Evolutionary conservation across 2,797 vertebrate species (phyloP), one percentile per base, ranked within the genome.

Genomic region (Sebastes vulpes): DNA sequence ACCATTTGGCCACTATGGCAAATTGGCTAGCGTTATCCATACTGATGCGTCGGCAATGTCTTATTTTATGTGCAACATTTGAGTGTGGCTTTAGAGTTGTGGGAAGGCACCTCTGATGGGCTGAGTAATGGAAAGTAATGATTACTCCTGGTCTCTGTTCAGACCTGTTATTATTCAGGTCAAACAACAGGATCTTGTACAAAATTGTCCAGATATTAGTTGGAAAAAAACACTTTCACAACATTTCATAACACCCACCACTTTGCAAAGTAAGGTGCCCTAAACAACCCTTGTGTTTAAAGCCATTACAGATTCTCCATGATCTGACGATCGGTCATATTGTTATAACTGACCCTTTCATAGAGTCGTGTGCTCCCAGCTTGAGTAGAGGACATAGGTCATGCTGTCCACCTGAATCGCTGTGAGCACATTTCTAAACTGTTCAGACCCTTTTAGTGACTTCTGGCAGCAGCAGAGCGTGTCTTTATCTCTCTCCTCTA

Each of bases 281-380:
- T 11, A 5, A 57, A 38, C 32, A 5, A 25, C 4, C 32, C 52
- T 72, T 72, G 16, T 65, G 75, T 75, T 83, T 25, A 16, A 80
- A 35, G 23, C 60, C 35, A 58, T 75, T 35, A 60, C 28, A 74
- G 46, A 54, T 11, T 53, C n/a, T 56, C 35, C 28, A 54, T 3
- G 0, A 58, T 28, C 20, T 63, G 46, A 53, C 29, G 42, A 9
- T 35, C 65, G 35, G 6, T 42, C 11, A 48, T 23, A n/a, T 52
- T 67, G 28, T 53, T 29, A 52, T 65, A 82, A 65, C 69, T 48
- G 57, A 11, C 38, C 21, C 10, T 59, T 29, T 0, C 32, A 28
- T 23, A 1, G 0, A 52, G 21, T 21, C 18, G 4, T 42, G 11
- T 26, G 10, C 9, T 53, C 10, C 46, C n/a, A n/a, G 29, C 42